A percentile compares a stretch with the other conserved stretches of the same genome.
Evolutionary conservation across 1,140 invertebrate genomes (phyloP).

Genomic region (Hyposmocoma kahamanoa): DNA sequence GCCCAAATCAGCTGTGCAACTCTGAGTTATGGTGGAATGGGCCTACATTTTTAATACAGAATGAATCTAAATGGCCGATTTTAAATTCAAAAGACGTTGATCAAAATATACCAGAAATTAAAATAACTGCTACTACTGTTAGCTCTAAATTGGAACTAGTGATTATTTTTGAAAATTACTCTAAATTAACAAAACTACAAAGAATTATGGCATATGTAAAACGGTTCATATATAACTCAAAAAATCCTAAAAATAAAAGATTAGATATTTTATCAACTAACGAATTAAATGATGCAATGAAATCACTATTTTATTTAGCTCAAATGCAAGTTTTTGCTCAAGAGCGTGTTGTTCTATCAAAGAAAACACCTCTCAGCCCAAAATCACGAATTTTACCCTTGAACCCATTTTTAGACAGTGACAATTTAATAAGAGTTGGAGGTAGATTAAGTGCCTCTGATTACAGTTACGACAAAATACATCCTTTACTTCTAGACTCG

Average conservation of each 20-base stretch:
- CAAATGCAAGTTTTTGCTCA: neutral
- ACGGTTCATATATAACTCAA: neutral
- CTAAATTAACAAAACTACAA: neutral
- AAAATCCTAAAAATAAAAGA: neutral
- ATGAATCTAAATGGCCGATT: neutral
- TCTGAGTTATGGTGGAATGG: neutral
- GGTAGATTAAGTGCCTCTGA: neutral
- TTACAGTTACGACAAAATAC: neutral
- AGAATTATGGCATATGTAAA: neutral
- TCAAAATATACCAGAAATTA: neutral
- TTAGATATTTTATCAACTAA: neutral
- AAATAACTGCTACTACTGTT: neutral
- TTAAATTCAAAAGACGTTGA: neutral
- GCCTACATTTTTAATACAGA: neutral
- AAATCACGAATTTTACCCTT: neutral
- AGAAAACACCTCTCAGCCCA: neutral
- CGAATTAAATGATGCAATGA: slow-evolving; percentile 1
- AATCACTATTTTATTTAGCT: neutral
- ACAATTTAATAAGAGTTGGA: neutral
- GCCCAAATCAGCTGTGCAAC: neutral
- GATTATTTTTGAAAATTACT: neutral
- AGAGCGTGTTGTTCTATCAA: neutral
- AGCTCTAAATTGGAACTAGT: neutral
- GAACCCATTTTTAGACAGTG: neutral
- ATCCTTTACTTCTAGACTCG: neutral